Percentiles rank a stretch among this genome's conserved stretches.
These are phyloP conservation scores for Eupithecia tripunctaria DNA, from an alignment of 2,888 invertebrate genomes.

Conservation along the genomic window DNA sequence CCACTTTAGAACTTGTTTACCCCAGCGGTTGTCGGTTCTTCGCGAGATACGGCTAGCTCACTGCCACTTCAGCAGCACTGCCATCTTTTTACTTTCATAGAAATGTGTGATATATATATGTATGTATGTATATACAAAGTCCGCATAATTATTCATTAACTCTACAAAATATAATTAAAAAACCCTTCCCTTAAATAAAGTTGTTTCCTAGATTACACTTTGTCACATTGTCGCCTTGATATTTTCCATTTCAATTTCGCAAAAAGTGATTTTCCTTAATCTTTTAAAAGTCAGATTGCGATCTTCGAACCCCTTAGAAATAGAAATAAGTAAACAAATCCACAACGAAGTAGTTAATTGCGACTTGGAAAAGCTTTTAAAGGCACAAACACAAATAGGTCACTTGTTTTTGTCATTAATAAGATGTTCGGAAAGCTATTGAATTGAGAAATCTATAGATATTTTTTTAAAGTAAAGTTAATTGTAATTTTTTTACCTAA, in stretches of 20 bases:
- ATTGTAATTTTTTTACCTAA: too few species aligned
- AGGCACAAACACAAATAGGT: conserved; percentile 11
- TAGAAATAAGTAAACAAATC: conserved; percentile 11
- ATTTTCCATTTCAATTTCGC: conserved; percentile 14
- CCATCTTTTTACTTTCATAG: too few species aligned
- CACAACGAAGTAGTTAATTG: conserved; percentile 14
- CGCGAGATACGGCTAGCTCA: too few species aligned
- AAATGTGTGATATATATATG: too few species aligned
- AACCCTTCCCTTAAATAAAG: not conserved
- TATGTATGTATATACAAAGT: too few species aligned
- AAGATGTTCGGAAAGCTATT: conserved; percentile 6
- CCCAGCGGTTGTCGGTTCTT: too few species aligned
- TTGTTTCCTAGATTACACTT: not conserved
- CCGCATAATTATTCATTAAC: not conserved
- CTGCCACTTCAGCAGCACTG: too few species aligned
- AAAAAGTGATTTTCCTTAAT: conserved; percentile 7
- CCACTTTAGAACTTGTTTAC: too few species aligned
- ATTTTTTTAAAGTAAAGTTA: too few species aligned
- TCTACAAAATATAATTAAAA: not conserved
- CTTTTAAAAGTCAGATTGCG: conserved; percentile 3
- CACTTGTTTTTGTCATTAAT: conserved; percentile 8
- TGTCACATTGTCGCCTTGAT: not conserved
- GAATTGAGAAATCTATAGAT: not conserved
- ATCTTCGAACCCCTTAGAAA: not conserved
- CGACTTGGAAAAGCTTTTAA: conserved; percentile 14